Conservation (phyloP, 2,113 vertebrate species). For the Hymenochirus boettgeri region DNA sequence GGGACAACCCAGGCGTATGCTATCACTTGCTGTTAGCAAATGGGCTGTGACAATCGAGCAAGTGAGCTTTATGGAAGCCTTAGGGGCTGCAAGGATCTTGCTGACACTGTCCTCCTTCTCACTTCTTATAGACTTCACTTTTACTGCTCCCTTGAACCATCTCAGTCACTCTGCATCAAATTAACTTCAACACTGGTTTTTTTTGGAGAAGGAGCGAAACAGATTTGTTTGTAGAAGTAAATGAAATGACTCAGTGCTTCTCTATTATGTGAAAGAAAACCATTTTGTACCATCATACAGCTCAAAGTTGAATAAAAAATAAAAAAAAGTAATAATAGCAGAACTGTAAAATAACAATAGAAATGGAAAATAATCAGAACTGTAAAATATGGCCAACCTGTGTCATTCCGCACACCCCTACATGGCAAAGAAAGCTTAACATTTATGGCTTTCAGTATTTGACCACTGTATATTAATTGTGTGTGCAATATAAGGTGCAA, state of each 20-base stretch:
- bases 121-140: conserved; percentile 10
- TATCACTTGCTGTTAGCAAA: conserved; percentile 31
- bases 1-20: conserved; percentile 23
- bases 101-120: conserved; percentile 27
- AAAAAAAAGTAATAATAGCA: not conserved
- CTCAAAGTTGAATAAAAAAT: no score
- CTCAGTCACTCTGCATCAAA: conserved; percentile 19
- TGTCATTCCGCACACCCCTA: no score
- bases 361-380: no score
- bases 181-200: conserved; percentile 25
- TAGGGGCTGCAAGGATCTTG: conserved; percentile 27
- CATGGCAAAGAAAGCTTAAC: no score
- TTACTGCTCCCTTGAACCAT: conserved; percentile 34
- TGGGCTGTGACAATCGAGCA: conserved; percentile 29
- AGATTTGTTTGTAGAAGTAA: not conserved
- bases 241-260: not conserved
- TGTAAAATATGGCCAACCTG: no score
- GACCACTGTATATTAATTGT: no score
- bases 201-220: conserved; percentile 5
- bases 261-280: no score
- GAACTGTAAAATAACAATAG: not conserved
- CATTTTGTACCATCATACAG: no score
- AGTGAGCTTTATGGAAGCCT: conserved; percentile 33
- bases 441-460: no score
- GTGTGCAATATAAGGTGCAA: no score